phyloP scores from a whole-genome alignment of 37 sponge, comb jelly and placozoan species.

The Geodia barretti region DNA sequence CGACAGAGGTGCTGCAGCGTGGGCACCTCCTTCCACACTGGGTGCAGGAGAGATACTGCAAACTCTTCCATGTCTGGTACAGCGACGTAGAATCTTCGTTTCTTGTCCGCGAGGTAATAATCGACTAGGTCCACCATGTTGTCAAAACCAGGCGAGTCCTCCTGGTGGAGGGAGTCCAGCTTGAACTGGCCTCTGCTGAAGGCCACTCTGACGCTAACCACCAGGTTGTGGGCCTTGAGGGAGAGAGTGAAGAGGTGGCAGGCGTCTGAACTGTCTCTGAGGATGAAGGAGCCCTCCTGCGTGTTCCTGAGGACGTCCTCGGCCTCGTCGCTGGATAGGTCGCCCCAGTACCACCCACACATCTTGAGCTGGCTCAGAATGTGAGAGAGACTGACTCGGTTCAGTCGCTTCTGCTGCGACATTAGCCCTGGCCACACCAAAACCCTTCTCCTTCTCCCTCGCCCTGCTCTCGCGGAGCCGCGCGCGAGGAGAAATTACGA shows the following conservation, averaged over 20 bases:
- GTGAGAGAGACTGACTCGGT: conserved; percentile 70
- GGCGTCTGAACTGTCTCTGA: conserved; percentile 86
- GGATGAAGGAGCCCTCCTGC: conserved; percentile 81
- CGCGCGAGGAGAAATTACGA: no score
- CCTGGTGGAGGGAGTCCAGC: conserved; percentile 77
- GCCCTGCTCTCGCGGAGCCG: no score
- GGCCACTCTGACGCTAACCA: conserved; percentile 76
- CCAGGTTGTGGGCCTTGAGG: conserved; percentile 61
- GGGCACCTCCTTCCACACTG: conserved; percentile 78
- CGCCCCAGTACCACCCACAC: conserved; percentile 97
- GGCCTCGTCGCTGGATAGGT: conserved; percentile 76
- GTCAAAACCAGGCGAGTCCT: conserved; percentile 75
- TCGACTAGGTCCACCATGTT: conserved; percentile 81
- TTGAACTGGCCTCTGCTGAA: conserved; percentile 88
- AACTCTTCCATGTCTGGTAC: conserved; percentile 69
- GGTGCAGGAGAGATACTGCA: conserved; percentile 70
- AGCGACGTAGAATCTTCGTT: conserved; percentile 59
- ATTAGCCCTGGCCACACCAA: conserved; percentile 3
- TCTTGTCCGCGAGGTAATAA: conserved; percentile 62
- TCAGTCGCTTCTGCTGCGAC: conserved; percentile 3
- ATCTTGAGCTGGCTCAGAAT: conserved; percentile 73
- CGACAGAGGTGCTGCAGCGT: conserved; percentile 87
- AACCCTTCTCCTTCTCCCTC: background rate
- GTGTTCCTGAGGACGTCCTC: conserved; percentile 60
- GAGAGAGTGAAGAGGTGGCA: conserved; percentile 89